phyloP scores from a whole-genome alignment of 1,140 invertebrate species.

The Meloidogyne exigua region DNA sequence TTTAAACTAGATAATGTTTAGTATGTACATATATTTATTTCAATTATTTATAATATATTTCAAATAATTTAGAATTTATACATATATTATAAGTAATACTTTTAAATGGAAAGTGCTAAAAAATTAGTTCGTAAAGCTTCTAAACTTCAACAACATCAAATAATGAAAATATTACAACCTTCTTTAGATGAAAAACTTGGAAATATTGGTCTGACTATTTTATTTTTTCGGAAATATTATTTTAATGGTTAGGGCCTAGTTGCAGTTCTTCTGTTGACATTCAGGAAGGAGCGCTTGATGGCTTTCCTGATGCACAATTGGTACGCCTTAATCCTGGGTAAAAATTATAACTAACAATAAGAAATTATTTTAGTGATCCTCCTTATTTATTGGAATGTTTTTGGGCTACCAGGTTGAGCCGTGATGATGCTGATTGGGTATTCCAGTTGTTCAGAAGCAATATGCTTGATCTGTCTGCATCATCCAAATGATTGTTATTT shows the following conservation, averaged over 20 bases:
- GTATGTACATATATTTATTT: neutral
- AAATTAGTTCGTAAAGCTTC: constrained; percentile 11
- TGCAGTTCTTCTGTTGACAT: neutral
- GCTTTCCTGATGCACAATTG: neutral
- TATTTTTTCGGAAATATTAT: neutral
- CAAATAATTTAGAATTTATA: neutral
- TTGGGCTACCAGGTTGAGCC: constrained; percentile 17
- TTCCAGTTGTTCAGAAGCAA: constrained; percentile 20
- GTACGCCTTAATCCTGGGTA: neutral
- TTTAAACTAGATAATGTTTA: too few species aligned
- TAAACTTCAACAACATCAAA: constrained; percentile 24
- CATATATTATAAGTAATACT: neutral
- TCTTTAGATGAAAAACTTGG: neutral
- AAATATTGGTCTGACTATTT: neutral
- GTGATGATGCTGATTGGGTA: constrained; percentile 14
- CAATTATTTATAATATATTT: constrained; percentile 2
- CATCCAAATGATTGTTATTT: neutral
- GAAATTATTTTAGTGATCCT: neutral
- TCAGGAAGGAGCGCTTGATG: neutral
- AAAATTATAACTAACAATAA: neutral
- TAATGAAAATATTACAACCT: constrained; percentile 1
- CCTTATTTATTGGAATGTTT: constrained; percentile 9
- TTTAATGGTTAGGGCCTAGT: neutral
- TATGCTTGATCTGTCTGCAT: constrained; percentile 14
- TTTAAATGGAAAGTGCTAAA: constrained; percentile 1